Evolutionary conservation across 2,113 vertebrate genomes (phyloP), one percentile per base, ranked within the genome.

Genomic region (Microtus oregoni): DNA sequence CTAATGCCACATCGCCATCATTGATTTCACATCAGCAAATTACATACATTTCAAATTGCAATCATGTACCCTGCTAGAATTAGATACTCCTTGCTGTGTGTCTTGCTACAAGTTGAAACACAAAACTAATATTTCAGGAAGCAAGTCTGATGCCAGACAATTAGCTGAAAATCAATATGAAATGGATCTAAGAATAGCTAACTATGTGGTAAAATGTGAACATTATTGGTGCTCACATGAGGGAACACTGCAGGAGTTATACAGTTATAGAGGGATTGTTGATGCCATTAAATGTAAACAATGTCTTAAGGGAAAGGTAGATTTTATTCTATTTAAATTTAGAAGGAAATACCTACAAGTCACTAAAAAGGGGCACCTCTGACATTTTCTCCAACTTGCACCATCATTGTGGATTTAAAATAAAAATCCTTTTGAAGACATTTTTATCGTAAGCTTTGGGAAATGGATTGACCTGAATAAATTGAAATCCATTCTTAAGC

Each of bases 401-500:
- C 20, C 1, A 70, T 70, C 30, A 52, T 52, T 52, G 30, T 24
- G 85, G 30, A 50, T 52, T 87, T 70, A 50, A 24, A 52, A 68
- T 55, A 79, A 95, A 58, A 87, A 22, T 26, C 5, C 44, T 47
- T 83, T 94, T 65, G 58, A 67, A 76, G 26, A 9, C 4, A 75
- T 76, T 79, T 78, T 7, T 79, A 85, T 82, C 38, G 55, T 87
- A 83, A 63, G 24, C 58, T 95, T 78, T 38, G 5, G 41, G 35
- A 72, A 67, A 50, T 67, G 6, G 12, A 70, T 92, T 92, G 89
- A 65, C 17, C 41, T 65, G 73, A 79, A 89, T 91, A 91, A 83
- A 55, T 72, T 90, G 12, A 90, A 94, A 94, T 76, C 28, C 13
- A 91, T 61, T 87, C 47, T 91, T 94, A 94, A 95, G 35, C 79